These are phyloP conservation scores for Protophormia terraenovae DNA, from an alignment of 2,888 invertebrate genomes.

Conservation along the genomic window DNA sequence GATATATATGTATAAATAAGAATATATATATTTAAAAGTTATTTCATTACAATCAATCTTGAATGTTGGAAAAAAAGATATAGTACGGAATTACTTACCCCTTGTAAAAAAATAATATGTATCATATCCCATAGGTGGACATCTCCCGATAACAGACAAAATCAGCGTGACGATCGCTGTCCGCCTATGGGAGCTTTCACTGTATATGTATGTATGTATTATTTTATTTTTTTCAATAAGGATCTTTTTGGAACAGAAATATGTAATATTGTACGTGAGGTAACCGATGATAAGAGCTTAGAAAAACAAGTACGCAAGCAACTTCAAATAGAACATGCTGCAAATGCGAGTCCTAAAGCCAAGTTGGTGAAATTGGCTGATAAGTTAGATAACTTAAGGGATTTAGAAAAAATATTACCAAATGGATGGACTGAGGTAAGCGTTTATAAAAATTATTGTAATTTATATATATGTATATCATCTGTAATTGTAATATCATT, in stretches of 20 bases:
- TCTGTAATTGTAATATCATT: background rate
- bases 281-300: conserved; percentile 89
- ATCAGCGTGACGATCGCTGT: too few species aligned
- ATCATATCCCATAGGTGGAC: too few species aligned
- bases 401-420: conserved; percentile 82
- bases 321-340: conserved; percentile 85
- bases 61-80: too few species aligned
- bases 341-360: conserved; percentile 83
- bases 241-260: conserved; percentile 82
- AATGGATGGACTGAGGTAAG: conserved; percentile 84
- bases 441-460: background rate
- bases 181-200: too few species aligned
- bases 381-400: conserved; percentile 90
- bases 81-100: too few species aligned
- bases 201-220: too few species aligned
- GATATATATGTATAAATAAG: too few species aligned
- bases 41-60: too few species aligned
- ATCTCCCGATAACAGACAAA: too few species aligned
- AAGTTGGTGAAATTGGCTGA: conserved; percentile 91
- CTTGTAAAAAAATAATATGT: too few species aligned
- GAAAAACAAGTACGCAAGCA: conserved; percentile 85
- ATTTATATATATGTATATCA: too few species aligned
- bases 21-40: too few species aligned
- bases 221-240: conserved; percentile 3
- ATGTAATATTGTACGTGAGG: conserved; percentile 83